These are phyloP conservation scores for Rugalucina vietnamica DNA, from an alignment of 2,888 invertebrate species.

Conservation along the genomic window DNA sequence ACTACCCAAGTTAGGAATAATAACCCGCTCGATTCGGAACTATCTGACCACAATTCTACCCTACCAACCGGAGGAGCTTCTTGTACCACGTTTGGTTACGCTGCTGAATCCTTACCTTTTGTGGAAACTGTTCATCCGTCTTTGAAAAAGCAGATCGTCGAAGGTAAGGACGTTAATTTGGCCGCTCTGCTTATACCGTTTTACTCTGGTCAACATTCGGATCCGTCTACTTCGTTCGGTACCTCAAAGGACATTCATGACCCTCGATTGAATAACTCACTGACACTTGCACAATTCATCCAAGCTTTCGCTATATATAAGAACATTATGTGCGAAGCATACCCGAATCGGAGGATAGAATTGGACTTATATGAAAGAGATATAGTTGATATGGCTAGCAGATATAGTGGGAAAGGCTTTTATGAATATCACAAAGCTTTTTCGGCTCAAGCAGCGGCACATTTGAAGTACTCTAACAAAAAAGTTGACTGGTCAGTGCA, in stretches of 20 bases:
- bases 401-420: conserved; percentile 27
- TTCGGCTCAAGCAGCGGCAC: conserved; percentile 9
- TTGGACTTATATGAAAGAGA: conserved; percentile 38
- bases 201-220: background rate
- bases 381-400: conserved; percentile 34
- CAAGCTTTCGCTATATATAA: conserved; percentile 42
- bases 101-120: conserved; percentile 23
- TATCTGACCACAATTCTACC: too few species aligned
- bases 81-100: background rate
- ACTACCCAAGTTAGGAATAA: too few species aligned
- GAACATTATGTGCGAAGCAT: conserved; percentile 26
- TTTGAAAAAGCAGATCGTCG: conserved; percentile 11
- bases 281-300: conserved; percentile 13
- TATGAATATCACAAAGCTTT: conserved; percentile 44
- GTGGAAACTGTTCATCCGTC: conserved; percentile 7
- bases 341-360: conserved; percentile 16
- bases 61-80: too few species aligned
- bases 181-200: conserved; percentile 10
- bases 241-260: background rate
- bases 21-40: too few species aligned
- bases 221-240: background rate
- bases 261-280: background rate
- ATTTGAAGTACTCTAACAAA: conserved; percentile 20
- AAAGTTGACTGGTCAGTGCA: conserved; percentile 15
- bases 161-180: conserved; percentile 34